Percentiles rank a stretch among this genome's conserved stretches.
These are phyloP conservation scores for Orchestes rusci DNA, from an alignment of 2,888 invertebrate species.

Conservation along the genomic window DNA sequence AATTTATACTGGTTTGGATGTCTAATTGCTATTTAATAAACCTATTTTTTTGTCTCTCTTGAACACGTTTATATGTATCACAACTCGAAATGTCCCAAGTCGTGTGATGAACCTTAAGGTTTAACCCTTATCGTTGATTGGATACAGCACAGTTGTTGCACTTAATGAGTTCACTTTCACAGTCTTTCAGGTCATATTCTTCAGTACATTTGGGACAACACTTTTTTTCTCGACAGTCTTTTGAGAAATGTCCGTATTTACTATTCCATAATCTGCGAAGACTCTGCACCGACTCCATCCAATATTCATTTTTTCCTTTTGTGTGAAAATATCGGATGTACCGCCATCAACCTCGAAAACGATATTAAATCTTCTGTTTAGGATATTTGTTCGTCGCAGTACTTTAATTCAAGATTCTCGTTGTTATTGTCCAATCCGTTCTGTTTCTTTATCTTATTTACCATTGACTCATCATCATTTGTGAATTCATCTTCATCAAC, in stretches of 20 bases:
- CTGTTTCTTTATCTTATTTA: neutral
- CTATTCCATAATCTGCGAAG: too few relatives aligned
- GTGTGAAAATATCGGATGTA: neutral
- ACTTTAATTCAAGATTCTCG: constrained; percentile 1
- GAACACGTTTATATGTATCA: too few relatives aligned
- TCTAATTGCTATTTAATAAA: too few relatives aligned
- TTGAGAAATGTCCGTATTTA: constrained; percentile 1
- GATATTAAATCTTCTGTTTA: too few relatives aligned
- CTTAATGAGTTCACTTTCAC: constrained; percentile 2
- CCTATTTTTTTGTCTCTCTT: too few relatives aligned
- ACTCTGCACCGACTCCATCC: constrained; percentile 3
- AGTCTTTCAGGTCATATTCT: neutral
- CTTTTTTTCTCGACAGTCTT: neutral
- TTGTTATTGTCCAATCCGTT: too few relatives aligned
- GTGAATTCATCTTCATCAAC: too few relatives aligned
- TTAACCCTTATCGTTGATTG: neutral
- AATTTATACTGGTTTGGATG: too few relatives aligned
- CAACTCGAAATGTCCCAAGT: too few relatives aligned
- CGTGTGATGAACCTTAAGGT: neutral
- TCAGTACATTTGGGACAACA: constrained; percentile 1
- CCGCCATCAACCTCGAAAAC: too few relatives aligned
- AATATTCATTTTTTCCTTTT: too few relatives aligned
- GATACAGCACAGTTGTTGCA: constrained; percentile 2
- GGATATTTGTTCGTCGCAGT: too few relatives aligned
- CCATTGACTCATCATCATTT: neutral